Percentiles rank a stretch among this genome's conserved stretches.
These are phyloP conservation scores for Perca fluviatilis DNA, from an alignment of 2,113 vertebrate genomes.

Conservation along the genomic window DNA sequence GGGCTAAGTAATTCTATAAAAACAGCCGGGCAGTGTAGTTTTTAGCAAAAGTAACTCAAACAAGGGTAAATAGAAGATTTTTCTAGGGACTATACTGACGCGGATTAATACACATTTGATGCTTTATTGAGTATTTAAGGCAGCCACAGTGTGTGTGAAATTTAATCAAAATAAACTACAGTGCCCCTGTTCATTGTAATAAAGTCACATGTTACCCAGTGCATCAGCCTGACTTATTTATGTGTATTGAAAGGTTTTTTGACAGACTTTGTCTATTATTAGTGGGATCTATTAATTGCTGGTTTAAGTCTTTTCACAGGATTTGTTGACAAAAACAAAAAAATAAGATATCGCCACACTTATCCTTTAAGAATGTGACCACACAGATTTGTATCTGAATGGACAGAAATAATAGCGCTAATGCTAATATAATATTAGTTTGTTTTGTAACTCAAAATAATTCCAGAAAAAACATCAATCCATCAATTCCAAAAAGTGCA, in stretches of 20 bases:
- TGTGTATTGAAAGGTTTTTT: neutral
- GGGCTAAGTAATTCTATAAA: neutral
- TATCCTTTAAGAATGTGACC: slow-evolving; percentile 16
- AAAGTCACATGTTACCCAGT: neutral
- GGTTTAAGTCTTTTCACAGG: slow-evolving; percentile 12
- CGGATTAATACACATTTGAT: neutral
- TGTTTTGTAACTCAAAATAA: neutral
- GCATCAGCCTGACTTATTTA: slow-evolving; percentile 6
- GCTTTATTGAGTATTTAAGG: neutral
- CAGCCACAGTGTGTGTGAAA: neutral
- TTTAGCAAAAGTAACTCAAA: neutral
- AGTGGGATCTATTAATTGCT: neutral
- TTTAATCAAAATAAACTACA: neutral
- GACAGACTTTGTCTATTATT: neutral
- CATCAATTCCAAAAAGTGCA: neutral
- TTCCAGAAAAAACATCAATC: neutral
- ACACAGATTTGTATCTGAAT: slow-evolving; percentile 18
- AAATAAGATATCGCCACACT: neutral
- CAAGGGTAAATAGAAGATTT: neutral
- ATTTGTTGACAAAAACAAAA: slow-evolving; percentile 18
- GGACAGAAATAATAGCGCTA: neutral
- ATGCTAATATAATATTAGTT: too few species aligned
- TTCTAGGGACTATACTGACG: neutral
- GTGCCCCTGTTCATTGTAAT: neutral
- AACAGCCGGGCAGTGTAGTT: neutral